phyloP scores from a whole-genome alignment of 2,888 invertebrate genomes.

The Apotomis betuletana region DNA sequence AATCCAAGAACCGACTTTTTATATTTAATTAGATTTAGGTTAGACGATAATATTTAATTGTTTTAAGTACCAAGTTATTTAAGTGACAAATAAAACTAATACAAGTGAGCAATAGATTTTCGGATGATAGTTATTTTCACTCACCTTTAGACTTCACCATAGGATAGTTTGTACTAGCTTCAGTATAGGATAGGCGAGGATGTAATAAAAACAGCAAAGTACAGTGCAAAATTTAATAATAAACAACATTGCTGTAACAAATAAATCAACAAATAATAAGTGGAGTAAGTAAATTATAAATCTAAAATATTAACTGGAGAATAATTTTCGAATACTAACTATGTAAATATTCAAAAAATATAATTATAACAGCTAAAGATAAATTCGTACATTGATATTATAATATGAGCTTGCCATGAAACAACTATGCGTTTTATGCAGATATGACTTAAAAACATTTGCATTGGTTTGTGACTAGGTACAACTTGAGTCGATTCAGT shows the following conservation, averaged over 20 bases:
- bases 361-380: not conserved
- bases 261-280: constrained; percentile 9
- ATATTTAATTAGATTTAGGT: no score
- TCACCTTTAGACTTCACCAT: not conserved
- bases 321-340: not conserved
- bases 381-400: constrained; percentile 13
- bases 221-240: constrained; percentile 8
- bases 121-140: not conserved
- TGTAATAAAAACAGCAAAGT: not conserved
- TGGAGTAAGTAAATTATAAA: not conserved
- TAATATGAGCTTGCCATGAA: constrained; percentile 1
- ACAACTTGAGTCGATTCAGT: no score
- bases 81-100: constrained; percentile 8
- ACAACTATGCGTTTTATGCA: not conserved
- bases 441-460: not conserved
- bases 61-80: not conserved
- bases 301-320: not conserved
- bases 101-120: not conserved
- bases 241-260: constrained; percentile 13
- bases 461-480: no score
- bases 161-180: not conserved
- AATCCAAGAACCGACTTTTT: no score
- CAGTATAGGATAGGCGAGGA: not conserved
- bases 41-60: no score
- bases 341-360: not conserved